A percentile compares a stretch with the other conserved stretches of the same genome.
These are phyloP conservation scores for Exephanes ischioxanthus DNA, from an alignment of 2,888 invertebrate genomes.

Conservation along the genomic window DNA sequence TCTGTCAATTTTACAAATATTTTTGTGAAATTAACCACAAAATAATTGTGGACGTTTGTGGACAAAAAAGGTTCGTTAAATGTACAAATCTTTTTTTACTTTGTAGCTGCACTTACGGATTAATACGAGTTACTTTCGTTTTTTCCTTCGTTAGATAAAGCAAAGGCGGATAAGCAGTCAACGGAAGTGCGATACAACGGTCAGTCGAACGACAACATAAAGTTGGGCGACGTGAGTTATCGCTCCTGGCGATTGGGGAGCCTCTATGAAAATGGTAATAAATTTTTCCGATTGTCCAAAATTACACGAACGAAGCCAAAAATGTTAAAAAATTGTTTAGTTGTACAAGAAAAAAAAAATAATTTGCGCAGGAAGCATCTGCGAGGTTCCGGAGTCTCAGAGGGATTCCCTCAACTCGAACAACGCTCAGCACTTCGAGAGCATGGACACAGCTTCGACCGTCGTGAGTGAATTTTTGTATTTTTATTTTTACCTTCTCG, in stretches of 20 bases:
- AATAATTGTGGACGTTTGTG: too few species aligned
- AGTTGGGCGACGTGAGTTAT: constrained; percentile 82
- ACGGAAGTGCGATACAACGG: constrained; percentile 58
- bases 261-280: constrained; percentile 80
- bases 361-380: constrained; percentile 76
- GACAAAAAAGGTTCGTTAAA: too few species aligned
- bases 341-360: too few species aligned
- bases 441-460: constrained; percentile 61
- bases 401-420: constrained; percentile 76
- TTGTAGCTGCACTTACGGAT: not conserved
- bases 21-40: too few species aligned
- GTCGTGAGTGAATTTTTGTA: constrained; percentile 46
- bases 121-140: not conserved
- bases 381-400: constrained; percentile 75
- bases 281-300: not conserved
- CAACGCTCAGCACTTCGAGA: constrained; percentile 65
- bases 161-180: constrained; percentile 63
- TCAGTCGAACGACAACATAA: constrained; percentile 76
- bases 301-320: not conserved
- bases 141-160: constrained; percentile 45
- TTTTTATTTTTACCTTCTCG: not conserved
- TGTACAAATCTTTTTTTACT: too few species aligned
- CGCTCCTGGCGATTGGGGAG: constrained; percentile 83
- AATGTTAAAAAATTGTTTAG: not conserved
- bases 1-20: too few species aligned